phyloP scores from a whole-genome alignment of 1,140 invertebrate genomes.

The Diploscapter pachys region DNA sequence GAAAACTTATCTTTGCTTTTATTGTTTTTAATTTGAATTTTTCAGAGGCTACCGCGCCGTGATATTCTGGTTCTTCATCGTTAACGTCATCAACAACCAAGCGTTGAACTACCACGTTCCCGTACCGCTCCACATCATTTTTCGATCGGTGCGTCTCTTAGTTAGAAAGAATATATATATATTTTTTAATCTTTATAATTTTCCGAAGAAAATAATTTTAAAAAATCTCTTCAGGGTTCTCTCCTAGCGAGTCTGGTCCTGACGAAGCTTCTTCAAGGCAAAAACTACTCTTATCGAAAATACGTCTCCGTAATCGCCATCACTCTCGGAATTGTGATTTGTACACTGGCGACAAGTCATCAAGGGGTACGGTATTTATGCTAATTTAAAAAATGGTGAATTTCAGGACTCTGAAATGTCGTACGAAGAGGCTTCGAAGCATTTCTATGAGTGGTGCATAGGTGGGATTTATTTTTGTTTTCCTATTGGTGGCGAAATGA shows the following conservation, averaged over 20 bases:
- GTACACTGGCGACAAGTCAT: conserved; percentile 76
- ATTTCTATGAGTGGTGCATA: conserved; percentile 58
- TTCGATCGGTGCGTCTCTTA: conserved; percentile 75
- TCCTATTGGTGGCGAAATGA: not conserved
- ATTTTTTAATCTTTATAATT: conserved; percentile 1
- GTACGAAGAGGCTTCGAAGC: conserved; percentile 51
- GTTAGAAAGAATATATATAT: conserved; percentile 4
- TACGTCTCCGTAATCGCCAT: conserved; percentile 90
- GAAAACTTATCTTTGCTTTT: conserved; percentile 68
- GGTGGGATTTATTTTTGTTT: conserved; percentile 44
- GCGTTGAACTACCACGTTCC: conserved; percentile 94
- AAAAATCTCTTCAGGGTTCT: conserved; percentile 73
- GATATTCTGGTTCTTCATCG: conserved; percentile 84
- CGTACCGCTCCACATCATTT: conserved; percentile 98
- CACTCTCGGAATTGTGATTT: conserved; percentile 81
- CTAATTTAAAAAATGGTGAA: too few species aligned
- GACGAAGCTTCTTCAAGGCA: conserved; percentile 77
- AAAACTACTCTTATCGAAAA: conserved; percentile 78
- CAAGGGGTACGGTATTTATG: conserved; percentile 19
- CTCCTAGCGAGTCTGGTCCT: conserved; percentile 93
- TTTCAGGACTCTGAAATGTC: conserved; percentile 41
- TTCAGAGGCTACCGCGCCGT: conserved; percentile 77
- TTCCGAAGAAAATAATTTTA: conserved; percentile 12
- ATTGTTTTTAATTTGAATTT: conserved; percentile 61
- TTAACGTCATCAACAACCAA: conserved; percentile 91